Evolutionary conservation across 2,888 invertebrate genomes (phyloP), one percentile per base, ranked within the genome.

Genomic region (Drosophila fulvimacula): DNA sequence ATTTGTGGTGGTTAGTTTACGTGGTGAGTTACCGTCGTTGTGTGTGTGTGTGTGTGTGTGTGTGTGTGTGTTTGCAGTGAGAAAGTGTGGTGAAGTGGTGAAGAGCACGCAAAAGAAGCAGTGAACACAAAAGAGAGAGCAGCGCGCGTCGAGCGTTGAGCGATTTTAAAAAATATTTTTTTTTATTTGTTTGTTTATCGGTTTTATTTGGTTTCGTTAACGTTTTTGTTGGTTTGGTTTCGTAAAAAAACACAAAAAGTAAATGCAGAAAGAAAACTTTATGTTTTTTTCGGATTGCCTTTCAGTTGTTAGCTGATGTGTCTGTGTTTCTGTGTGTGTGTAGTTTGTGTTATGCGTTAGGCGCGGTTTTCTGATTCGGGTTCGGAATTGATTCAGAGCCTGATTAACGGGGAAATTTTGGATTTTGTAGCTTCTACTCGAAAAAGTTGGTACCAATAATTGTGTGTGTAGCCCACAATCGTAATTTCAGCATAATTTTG

Each of bases 211-310:
- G 62, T 52, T 55, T 63, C 41, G 42, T 69, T 67, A 57, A 61
- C 52, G 46, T 39, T 67, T 70, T 70, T 55, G 60, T 57, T 71
- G 64, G 71, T 79, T 79, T 76, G 57, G 58, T 69, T 82, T 81
- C 56, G 68, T 60, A 53, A 44, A 9, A 48, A 44, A 84, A 87
- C 66, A 69, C 81, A 90, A 89, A 88, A 84, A 88, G 65, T 88
- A 90, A 89, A 84, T 88, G 88, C 86, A 89, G 69, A 89, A 83
- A 89, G 85, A 70, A 89, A 88, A 88, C 83, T 88, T 88, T 68
- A 84, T 84, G 88, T 81, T 78, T 86, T 86, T 86, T 65, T 62
- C 55, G 64, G 30, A 64, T 74, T 69, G 63, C 62, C 55, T 73
- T 73, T 78, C 75, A 67, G 67, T 83, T 58, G 60, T 65, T 76